Base-by-base conservation (phyloP, 1,140 invertebrate genomes). In the Caenorhabditis briggsae region DNA sequence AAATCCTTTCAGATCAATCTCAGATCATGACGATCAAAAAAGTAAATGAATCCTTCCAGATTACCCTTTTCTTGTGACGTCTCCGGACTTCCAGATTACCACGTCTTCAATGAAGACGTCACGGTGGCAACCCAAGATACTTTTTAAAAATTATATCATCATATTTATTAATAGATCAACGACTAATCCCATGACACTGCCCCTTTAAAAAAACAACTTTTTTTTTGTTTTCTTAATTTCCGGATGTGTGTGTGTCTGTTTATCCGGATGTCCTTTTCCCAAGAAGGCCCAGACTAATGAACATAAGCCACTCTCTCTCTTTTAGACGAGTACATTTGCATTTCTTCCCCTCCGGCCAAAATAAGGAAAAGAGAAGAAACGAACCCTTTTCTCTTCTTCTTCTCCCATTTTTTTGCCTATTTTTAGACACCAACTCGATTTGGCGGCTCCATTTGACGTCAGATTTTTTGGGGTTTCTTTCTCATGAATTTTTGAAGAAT, bases 401-500 rank as follows among this genome's bases (percentile, higher is more conserved):
- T 43, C 3, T 65, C 23, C 64, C 59, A 61, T 14, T 43, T 16
- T n/a, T 65, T 41, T 46, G 6, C 16, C 20, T n/a, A 25, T 25
- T 70, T 70, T 70, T 70, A 25, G 64, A 70, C 33, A 14, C 18
- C 64, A 70, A 70, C 43, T 43, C 18, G 41, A 11, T 11, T 33
- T 9, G 25, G 8, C 11, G 9, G 20, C 23, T 64, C 25, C 23
- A 33, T 33, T 64, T 33, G 11, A 11, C 20, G 7, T 12, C 41
- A 20, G 41, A 46, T 70, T 46, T 43, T 20, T 20, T 20, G 6
- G 20, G n/a, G 23, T 20, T 2, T 43, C 5, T 18, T 5, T 16
- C 41, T 43, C 64, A 43, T 70, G 64, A 46, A 43, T 70, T 70
- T 70, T 70, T 70, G 64, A 70, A 43, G 56, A 8, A 8, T 58